phyloP scores from a whole-genome alignment of 1,140 invertebrate species.

The Eubasilissa regina region DNA sequence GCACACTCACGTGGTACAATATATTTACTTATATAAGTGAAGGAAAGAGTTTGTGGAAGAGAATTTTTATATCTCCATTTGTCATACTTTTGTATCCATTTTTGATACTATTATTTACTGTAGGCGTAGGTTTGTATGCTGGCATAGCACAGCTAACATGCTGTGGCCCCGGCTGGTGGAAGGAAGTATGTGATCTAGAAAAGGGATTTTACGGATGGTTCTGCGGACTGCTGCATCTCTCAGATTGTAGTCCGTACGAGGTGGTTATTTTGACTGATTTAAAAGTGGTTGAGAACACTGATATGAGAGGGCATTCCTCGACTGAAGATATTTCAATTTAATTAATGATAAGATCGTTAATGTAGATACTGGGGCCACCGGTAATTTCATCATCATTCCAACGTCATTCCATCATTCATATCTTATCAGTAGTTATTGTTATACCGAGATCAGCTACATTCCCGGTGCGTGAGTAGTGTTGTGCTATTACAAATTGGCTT shows the following conservation, averaged over 20 bases:
- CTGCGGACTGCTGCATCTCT: slow-evolving; percentile 77
- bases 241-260: slow-evolving; percentile 82
- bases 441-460: too few species aligned
- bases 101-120: slow-evolving; percentile 77
- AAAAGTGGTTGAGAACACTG: slow-evolving; percentile 58
- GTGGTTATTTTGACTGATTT: slow-evolving; percentile 71
- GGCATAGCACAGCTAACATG: slow-evolving; percentile 80
- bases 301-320: slow-evolving; percentile 59
- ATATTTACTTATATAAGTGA: slow-evolving; percentile 81
- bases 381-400: slow-evolving; percentile 24
- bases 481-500: too few species aligned
- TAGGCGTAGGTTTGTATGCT: slow-evolving; percentile 79
- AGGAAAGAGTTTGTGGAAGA: slow-evolving; percentile 76
- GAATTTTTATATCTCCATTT: slow-evolving; percentile 77
- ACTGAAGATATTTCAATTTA: slow-evolving; percentile 60
- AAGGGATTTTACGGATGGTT: slow-evolving; percentile 88
- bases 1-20: slow-evolving; percentile 85
- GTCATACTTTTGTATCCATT: slow-evolving; percentile 82
- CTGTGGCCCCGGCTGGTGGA: slow-evolving; percentile 78
- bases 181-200: slow-evolving; percentile 82
- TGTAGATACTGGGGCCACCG: slow-evolving; percentile 28
- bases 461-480: too few species aligned
- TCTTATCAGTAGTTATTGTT: slow-evolving; percentile 1
- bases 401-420: slow-evolving; percentile 23
- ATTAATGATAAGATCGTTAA: slow-evolving; percentile 10